Evolutionary conservation across 2,797 vertebrate species (phyloP), one percentile per base, ranked within the genome.

Genomic region (Chloroceryle inda): DNA sequence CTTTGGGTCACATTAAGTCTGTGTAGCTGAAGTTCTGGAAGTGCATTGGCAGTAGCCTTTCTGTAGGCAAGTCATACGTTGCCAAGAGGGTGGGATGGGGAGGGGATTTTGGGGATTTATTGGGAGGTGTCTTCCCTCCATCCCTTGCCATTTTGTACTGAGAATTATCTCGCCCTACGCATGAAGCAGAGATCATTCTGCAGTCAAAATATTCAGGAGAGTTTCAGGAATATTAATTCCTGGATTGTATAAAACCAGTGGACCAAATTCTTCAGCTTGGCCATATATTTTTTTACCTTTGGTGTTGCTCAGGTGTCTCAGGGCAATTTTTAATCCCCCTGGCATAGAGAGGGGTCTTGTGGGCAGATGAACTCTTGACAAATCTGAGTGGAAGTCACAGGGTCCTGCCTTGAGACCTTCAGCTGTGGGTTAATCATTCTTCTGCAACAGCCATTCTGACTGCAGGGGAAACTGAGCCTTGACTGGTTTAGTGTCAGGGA

Each of bases 61-160:
- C 1, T 6, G 11, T 31, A 5, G 31, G 8, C 3, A 18, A 62
- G 23, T n/a, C 16, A 3, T 35, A 0, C 22, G 5, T 35, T 63
- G 10, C 40, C 2, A 14, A 20, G 40, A 7, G 4, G 10, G 19
- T 13, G 52, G 15, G 52, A 17, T 6, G 6, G 4, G 15, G 52
- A 17, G 10, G 6, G 4, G 9, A 2, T 27, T 5, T 4, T 31
- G 53, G 9, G 27, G 18, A 7, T 68, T 49, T 29, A 2, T 14
- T 21, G n/a, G 40, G 44, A 59, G 10, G 44, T 44, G 9, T 87
- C 2, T 2, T 29, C 2, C 40, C 10, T 23, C 13, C 10, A 2
- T 71, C 1, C 0, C 11, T 59, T 77, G n/a, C 29, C 22, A 13
- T 23, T 49, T 38, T 0, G 1, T 55, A 27, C 31, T 4, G 35